Percentiles rank a stretch among this genome's conserved stretches.
Conservation (phyloP, 2,113 vertebrate genomes). For the Muntiacus muntjak region DNA sequence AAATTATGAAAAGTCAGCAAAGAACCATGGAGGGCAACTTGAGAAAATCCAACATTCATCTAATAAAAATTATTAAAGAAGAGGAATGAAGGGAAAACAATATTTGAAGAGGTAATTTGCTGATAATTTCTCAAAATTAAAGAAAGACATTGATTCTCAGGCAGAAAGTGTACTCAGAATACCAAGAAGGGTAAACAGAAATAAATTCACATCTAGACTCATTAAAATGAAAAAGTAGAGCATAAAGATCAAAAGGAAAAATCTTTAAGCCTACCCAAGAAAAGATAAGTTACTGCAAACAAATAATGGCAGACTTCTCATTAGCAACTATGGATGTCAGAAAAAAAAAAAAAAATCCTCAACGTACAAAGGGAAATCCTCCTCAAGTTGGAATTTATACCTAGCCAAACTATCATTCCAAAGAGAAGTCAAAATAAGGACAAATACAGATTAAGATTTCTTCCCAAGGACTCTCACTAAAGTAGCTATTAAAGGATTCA, state of each 20-base stretch:
- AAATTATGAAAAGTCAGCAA: background rate
- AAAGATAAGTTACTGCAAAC: background rate
- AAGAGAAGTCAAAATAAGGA: background rate
- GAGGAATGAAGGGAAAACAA: background rate
- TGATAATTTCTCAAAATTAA: background rate
- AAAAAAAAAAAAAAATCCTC: background rate
- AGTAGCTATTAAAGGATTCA: background rate
- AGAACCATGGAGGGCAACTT: background rate
- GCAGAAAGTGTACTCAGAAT: background rate
- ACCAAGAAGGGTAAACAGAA: constrained; percentile 4
- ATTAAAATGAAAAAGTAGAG: background rate
- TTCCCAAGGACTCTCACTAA: background rate
- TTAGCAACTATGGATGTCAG: background rate
- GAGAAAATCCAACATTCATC: background rate
- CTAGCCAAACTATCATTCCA: constrained; percentile 1
- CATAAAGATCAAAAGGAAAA: background rate
- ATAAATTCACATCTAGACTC: background rate
- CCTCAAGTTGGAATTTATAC: background rate
- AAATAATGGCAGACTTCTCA: background rate
- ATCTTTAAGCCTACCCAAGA: background rate
- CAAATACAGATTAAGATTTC: background rate
- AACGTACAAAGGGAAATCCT: background rate
- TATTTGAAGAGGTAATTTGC: background rate
- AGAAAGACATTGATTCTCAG: background rate
- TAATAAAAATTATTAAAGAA: background rate